A percentile compares a stretch with the other conserved stretches of the same genome.
phyloP scores from a whole-genome alignment of 2,888 invertebrate species.

The Hydroisotoma schaefferi region DNA sequence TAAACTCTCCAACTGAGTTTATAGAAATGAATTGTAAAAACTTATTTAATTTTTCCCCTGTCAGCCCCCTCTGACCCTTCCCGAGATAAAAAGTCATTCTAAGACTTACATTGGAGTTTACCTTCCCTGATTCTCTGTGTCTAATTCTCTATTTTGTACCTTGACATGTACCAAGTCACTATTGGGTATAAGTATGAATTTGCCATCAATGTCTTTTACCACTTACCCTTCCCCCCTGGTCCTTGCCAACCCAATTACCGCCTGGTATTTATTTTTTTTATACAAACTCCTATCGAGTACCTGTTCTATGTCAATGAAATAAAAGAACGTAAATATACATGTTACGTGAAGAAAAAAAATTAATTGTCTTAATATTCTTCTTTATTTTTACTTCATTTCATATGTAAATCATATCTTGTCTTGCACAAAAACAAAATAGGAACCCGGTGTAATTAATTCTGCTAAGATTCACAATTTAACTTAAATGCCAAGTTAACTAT shows the following conservation, averaged over 20 bases:
- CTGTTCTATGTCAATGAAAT: conserved; percentile 3
- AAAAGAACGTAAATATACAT: not conserved
- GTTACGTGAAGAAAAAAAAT: not conserved
- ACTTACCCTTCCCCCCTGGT: no score
- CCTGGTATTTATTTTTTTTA: conserved; percentile 6
- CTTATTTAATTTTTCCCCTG: not conserved
- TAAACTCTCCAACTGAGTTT: no score
- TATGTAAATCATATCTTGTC: not conserved
- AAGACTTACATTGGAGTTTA: not conserved
- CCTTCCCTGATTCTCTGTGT: not conserved
- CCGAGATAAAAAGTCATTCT: conserved; percentile 2
- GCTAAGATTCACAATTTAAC: not conserved
- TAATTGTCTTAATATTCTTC: no score
- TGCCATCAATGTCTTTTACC: no score
- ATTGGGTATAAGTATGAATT: no score
- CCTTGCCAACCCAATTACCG: not conserved
- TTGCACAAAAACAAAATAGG: not conserved
- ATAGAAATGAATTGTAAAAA: no score
- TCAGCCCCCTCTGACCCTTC: not conserved
- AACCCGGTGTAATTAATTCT: no score
- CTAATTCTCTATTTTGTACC: not conserved
- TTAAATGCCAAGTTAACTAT: no score
- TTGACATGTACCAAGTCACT: no score
- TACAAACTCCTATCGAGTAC: not conserved
- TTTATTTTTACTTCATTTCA: not conserved